Conservation (phyloP, 2,797 vertebrate species). For the Iguana delicatissima region DNA sequence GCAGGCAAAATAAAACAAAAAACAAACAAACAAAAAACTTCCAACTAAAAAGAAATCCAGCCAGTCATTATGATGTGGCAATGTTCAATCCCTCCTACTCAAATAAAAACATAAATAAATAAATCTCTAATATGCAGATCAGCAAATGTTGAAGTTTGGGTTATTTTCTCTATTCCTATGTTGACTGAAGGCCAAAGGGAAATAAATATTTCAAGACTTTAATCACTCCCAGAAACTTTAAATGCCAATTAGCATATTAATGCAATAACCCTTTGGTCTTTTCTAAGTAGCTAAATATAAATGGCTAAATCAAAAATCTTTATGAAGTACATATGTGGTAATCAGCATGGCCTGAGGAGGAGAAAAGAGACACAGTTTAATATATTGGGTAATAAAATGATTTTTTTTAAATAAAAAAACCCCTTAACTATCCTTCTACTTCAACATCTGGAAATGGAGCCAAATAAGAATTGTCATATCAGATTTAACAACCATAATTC, state of each 20-base stretch:
- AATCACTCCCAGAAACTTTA: slow-evolving; percentile 51
- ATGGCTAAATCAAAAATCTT: slow-evolving; percentile 62
- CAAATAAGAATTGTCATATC: slow-evolving; percentile 66
- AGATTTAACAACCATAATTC: slow-evolving; percentile 61
- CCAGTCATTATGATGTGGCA: background rate
- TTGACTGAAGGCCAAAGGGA: slow-evolving; percentile 56
- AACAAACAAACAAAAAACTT: background rate
- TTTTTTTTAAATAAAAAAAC: slow-evolving; percentile 64
- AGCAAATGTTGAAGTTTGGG: slow-evolving; percentile 43
- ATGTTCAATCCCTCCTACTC: background rate
- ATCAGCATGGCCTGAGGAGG: slow-evolving; percentile 50
- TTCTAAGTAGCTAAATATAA: slow-evolving; percentile 63
- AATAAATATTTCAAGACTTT: slow-evolving; percentile 73
- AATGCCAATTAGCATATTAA: slow-evolving; percentile 70
- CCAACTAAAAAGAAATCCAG: background rate
- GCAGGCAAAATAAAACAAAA: background rate
- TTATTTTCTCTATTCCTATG: slow-evolving; percentile 27
- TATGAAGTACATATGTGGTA: slow-evolving; percentile 57
- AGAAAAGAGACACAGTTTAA: slow-evolving; percentile 46
- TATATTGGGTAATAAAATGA: slow-evolving; percentile 68
- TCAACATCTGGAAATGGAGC: slow-evolving; percentile 73
- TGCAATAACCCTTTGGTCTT: slow-evolving; percentile 61
- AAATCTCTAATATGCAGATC: background rate
- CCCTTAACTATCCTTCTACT: slow-evolving; percentile 62
- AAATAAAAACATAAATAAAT: slow-evolving; percentile 23